phyloP scores from a whole-genome alignment of 2,888 invertebrate species.

The Thysanoteuthis rhombus region DNA sequence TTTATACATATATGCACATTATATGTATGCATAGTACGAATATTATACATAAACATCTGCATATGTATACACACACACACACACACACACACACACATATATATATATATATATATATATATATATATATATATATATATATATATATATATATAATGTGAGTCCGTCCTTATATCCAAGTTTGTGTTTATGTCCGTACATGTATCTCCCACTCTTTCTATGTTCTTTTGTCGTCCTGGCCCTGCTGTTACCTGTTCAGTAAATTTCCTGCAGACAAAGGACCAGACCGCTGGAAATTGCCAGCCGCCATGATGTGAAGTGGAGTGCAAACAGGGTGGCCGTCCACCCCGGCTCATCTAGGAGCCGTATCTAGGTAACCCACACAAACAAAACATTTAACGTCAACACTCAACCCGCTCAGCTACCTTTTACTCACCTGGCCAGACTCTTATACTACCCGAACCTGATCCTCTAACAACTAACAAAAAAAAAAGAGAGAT shows the following conservation, averaged over 20 bases:
- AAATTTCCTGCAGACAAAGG: not conserved
- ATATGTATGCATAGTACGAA: no score
- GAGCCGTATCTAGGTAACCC: not conserved
- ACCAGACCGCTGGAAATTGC: not conserved
- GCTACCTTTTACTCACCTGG: not conserved
- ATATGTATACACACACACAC: no score
- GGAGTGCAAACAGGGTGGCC: not conserved
- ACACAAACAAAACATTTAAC: not conserved
- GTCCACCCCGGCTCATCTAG: not conserved
- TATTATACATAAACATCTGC: no score
- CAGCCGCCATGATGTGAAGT: slow-evolving; percentile 12
- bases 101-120: no score
- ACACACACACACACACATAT: no score
- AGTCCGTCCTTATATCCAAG: not conserved
- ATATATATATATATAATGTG: not conserved
- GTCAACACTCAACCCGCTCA: not conserved
- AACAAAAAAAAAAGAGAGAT: not conserved
- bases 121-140: no score
- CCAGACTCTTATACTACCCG: not conserved
- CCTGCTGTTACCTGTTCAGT: slow-evolving; percentile 12
- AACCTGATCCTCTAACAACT: not conserved
- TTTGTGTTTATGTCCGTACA: not conserved
- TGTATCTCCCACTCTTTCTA: not conserved
- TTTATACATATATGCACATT: no score
- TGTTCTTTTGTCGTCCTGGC: not conserved